Evolutionary conservation across 2,797 vertebrate species (phyloP), one percentile per base, ranked within the genome.

Genomic region (Avahi laniger): DNA sequence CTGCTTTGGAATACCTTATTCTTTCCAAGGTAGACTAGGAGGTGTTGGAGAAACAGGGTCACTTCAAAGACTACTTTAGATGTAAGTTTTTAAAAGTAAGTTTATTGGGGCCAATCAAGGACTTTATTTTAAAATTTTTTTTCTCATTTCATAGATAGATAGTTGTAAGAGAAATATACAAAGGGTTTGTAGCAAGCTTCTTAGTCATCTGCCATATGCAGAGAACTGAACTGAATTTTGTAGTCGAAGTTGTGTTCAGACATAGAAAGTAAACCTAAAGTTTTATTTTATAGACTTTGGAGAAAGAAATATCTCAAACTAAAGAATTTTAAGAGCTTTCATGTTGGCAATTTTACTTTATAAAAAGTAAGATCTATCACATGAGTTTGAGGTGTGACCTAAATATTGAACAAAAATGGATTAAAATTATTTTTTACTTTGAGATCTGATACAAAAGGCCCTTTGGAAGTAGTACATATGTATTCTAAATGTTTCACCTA

Each of bases 261-360:
- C 24, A 90, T 83, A 92, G 26, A 90, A 76, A 82, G 46, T 88
- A 84, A 92, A 72, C 48, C 11, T 94, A 67, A 89, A 59, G 38
- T 30, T 24, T 54, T 92, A 75, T 69, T 80, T 65, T 92, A 41
- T 24, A 87, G 48, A 75, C 43, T 96, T 88, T 84, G 17, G 46
- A 91, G 28, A 92, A 97, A 83, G 43, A 89, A 89, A 22, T 46
- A 43, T 8, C 43, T 43, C 43, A 50, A 26, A 33, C 83, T 78
- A 92, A 87, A 91, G 24, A 76, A 82, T 95, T 83, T 91, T 75
- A 89, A 80, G 84, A 92, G 33, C 52, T 92, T 96, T 91, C 20
- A 10, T 41, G 10, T 90, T 93, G 87, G 41, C 48, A 84, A 0
- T 73, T 89, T 93, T 87, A 78, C 48, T 26, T 75, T 33, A 8